Evolutionary conservation across 2,888 invertebrate genomes (phyloP), one percentile per base, ranked within the genome.

Genomic region (Mactromeris polynyma): DNA sequence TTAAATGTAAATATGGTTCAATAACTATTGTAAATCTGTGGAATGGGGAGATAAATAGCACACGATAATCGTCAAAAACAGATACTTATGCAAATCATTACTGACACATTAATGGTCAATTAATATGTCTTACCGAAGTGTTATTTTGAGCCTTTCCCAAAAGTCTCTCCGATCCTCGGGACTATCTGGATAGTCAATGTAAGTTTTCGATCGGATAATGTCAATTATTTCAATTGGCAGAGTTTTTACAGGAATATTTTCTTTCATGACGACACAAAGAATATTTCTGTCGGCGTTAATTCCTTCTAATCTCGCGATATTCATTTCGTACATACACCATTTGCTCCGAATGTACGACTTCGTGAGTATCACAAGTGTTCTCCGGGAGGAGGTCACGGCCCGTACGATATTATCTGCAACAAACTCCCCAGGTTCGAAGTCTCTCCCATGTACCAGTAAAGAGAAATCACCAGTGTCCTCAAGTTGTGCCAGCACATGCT

Each of bases 321-420:
- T 87, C 54, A 90, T 64, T 79, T 90, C 90, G 36, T 90, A 90
- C 87, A 87, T 84, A 51, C 90, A 90, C 90, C 89, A 90, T 83
- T 89, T 79, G 82, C 90, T 87, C 14, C 40, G 17, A 2, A 89
- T 78, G 64, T 83, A 87, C 17, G 58, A 38, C 19, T 11, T 38
- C 3, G 89, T 83, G 2, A 89, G 19, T 36, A 89, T 73, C 54
- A 86, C 80, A 26, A 89, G 51, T 38, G 89, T 89, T 38, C 51
- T 42, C 51, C 85, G 42, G 1, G 86, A 77, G 7, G 51, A 82
- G 2, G 80, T 83, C 1, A 89, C 73, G 21, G 86, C 89, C 3
- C 51, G 46, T 7, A 83, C 36, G 36, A 89, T 89, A 40, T 89
- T 89, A 21, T 86, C 81, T 31, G 89, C 81, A 17, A 89, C 83